These are phyloP conservation scores for Piprites chloris DNA, from an alignment of 2,113 vertebrate genomes.

Conservation along the genomic window DNA sequence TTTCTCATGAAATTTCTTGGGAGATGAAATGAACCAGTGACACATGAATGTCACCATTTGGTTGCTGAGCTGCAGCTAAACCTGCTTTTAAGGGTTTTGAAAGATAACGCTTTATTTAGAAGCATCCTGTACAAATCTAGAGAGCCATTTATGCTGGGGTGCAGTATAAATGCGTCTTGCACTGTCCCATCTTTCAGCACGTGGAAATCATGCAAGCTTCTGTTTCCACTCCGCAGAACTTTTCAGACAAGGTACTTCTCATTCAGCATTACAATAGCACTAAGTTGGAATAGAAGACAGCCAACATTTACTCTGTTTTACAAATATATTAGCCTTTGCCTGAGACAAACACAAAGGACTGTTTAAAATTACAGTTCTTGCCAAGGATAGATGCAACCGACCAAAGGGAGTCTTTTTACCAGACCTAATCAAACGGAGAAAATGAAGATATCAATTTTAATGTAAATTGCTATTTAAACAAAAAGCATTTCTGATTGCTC, in stretches of 20 bases:
- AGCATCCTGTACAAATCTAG: neutral
- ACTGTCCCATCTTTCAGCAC: neutral
- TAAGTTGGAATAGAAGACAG: constrained; percentile 16
- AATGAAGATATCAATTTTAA: constrained; percentile 72
- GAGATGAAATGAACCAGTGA: neutral
- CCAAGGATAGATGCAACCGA: constrained; percentile 25
- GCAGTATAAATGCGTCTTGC: neutral
- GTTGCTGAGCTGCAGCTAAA: neutral
- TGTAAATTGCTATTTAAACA: constrained; percentile 74
- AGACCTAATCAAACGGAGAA: constrained; percentile 51
- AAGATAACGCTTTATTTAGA: neutral
- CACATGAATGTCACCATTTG: neutral
- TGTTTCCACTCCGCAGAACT: neutral
- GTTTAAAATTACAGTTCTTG: constrained; percentile 57
- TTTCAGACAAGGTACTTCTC: constrained; percentile 37
- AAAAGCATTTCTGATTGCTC: constrained; percentile 69
- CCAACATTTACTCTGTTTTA: constrained; percentile 21
- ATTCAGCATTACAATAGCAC: constrained; percentile 34
- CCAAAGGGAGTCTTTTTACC: constrained; percentile 52
- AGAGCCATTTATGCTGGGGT: neutral
- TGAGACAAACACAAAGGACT: constrained; percentile 42
- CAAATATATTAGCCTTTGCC: constrained; percentile 4
- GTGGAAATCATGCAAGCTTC: neutral
- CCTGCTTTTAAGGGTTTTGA: neutral
- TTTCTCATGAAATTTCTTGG: neutral